Evolutionary conservation across 2,888 invertebrate species (phyloP), one percentile per base, ranked within the genome.

Genomic region (Cephus runcator): DNA sequence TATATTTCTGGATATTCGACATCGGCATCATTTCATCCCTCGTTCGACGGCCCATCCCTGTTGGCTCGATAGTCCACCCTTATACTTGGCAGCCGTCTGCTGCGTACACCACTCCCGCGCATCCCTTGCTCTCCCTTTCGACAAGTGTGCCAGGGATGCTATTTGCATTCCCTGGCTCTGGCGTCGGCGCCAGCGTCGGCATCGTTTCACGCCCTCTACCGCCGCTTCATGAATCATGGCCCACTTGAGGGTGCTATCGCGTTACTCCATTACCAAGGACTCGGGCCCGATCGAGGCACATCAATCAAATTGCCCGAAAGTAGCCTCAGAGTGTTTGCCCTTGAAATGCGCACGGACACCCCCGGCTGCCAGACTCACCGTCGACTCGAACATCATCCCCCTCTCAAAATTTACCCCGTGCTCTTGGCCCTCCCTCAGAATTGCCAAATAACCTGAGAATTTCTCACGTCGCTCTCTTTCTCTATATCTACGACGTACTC

Each of bases 281-380:
- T 56, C 56, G 9, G 74, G 35, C 33, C 12, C 74, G 74, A 74
- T 74, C 34, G 74, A 74, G 74, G 36, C n/a, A 31, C 74, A 74
- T 74, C 74, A 36, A 74, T 74, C 74, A 74, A 74, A 74, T 74
- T 74, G 74, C 30, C 35, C 71, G 71, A 71, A 71, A 71, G 71
- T 71, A 71, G 31, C 71, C 71, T 31, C 34, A 12, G 71, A 71
- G 71, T 71, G 71, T 71, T 71, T 71, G 71, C 71, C 71, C 71
- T 71, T 71, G 36, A 74, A 71, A 71, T 71, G 31, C 34, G 71
- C 23, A 71, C 71, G 71, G 23, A 34, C 34, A 71, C 71, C 71
- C 71, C 12, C 15, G 71, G 12, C 12, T 71, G 31, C 71, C 2
- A 56, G 23, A 56, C 23, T 56, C 56, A 56, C 9, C 23, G 23